Base-by-base conservation (phyloP, 2,797 vertebrate species). In the Syngnathus rostellatus region DNA sequence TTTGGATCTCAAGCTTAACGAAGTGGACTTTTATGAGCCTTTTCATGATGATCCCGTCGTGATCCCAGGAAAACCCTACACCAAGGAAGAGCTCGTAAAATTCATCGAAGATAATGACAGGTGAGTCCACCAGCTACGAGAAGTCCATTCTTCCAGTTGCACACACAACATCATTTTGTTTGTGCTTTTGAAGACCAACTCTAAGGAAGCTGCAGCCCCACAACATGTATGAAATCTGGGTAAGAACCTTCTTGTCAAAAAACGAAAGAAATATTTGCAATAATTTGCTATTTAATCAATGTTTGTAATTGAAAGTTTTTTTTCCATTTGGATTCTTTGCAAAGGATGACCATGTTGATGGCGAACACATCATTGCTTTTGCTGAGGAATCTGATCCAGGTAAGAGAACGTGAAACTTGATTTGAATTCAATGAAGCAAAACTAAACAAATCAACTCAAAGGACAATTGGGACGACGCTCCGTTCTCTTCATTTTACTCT, bases 11-110 rank as follows among this genome's bases (percentile, higher is more conserved):
- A 94, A 93, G 83, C 65, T 95, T 38, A 95, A 97, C 5, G 93
- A 97, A 76, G 92, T 96, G 0, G 94, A 96, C 76, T 95, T 95
- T 83, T 96, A 96, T 0, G 94, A 96, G 72, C 94, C 94, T 61
- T 31, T 96, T 97, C 85, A 91, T 90, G 69, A 92, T 1, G 84
- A 94, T 39, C 93, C 94, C 0, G 68, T 93, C 45, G 89, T 92
- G 70, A 91, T 97, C 77, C 94, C 95, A 10, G 92, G 93, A 85
- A 95, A 95, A 67, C 93, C 95, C 77, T 94, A 93, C 80, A 81
- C 91, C 0, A 91, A 94, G 76, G 89, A 94, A 2, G 94, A 95
- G 77, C 92, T 97, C 50, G 92, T 95, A 72, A 85, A 77, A 21
- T 97, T 93, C 51, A 90, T 96, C 74, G 91, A 94, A 70, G 84